Evolutionary conservation across 2,797 vertebrate genomes (phyloP).

Genomic region (Picus viridis): DNA sequence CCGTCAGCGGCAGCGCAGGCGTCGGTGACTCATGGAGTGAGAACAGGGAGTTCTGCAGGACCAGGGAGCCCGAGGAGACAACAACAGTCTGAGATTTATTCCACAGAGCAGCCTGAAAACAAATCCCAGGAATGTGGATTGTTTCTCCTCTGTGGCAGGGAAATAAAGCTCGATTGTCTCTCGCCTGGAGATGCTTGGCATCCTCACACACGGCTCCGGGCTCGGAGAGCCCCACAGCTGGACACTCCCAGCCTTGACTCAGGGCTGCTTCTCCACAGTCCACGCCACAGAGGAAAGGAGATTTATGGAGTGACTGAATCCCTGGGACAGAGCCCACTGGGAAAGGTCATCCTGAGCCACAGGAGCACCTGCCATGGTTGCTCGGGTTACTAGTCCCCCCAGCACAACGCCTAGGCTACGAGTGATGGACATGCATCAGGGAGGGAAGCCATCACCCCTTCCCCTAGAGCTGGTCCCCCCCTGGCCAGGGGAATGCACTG

Average conservation of each 20-base stretch:
- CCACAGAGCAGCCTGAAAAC: constrained; percentile 61
- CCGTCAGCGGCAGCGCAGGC: background rate
- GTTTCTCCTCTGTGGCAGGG: constrained; percentile 54
- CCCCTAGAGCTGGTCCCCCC: background rate
- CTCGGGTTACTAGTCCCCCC: background rate
- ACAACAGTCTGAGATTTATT: constrained; percentile 67
- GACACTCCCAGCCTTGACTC: constrained; percentile 34
- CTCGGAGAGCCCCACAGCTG: background rate
- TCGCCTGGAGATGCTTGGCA: constrained; percentile 59
- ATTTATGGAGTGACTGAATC: constrained; percentile 40
- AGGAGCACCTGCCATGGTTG: background rate
- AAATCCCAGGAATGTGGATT: constrained; percentile 62
- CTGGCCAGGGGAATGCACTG: rapidly evolving
- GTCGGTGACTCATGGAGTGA: constrained; percentile 34
- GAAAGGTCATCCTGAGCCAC: background rate
- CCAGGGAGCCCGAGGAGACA: constrained; percentile 20
- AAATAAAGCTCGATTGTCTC: constrained; percentile 67
- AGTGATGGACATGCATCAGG: rapidly evolving
- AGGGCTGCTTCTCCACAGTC: background rate
- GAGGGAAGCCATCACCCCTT: no score
- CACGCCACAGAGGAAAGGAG: background rate
- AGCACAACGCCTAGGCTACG: background rate
- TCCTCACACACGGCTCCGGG: background rate
- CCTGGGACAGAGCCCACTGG: background rate
- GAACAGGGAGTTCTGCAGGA: constrained; percentile 52